phyloP scores from a whole-genome alignment of 2,888 invertebrate genomes.

The Orthonychiurus folsomi region DNA sequence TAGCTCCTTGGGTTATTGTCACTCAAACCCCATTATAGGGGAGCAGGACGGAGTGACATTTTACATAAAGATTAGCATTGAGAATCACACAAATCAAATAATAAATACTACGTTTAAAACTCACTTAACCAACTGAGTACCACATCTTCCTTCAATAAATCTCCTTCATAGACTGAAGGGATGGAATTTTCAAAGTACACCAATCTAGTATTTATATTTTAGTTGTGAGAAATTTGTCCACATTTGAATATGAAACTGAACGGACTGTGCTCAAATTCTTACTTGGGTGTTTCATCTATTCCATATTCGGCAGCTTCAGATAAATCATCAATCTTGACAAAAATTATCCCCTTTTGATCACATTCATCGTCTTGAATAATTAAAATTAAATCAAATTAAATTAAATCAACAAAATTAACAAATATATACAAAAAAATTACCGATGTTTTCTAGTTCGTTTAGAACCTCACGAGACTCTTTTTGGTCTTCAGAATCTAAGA shows the following conservation, averaged over 20 bases:
- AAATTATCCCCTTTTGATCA: constrained; percentile 71
- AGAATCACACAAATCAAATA: too few relatives aligned
- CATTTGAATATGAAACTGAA: background rate
- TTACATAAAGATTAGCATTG: too few relatives aligned
- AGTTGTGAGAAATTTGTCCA: background rate
- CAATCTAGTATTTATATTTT: constrained; percentile 46
- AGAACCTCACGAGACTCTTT: constrained; percentile 69
- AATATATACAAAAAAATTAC: background rate
- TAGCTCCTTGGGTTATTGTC: background rate
- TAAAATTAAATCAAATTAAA: background rate
- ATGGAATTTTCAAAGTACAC: constrained; percentile 86
- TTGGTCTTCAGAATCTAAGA: constrained; percentile 48
- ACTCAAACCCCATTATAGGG: too few relatives aligned
- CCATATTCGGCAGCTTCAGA: constrained; percentile 86
- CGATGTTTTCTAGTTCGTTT: constrained; percentile 83
- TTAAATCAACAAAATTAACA: background rate
- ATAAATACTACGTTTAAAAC: too few relatives aligned
- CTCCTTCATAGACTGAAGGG: constrained; percentile 76
- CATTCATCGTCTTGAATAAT: constrained; percentile 44
- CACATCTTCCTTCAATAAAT: constrained; percentile 78
- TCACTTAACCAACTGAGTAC: constrained; percentile 47
- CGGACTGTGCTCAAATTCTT: too few relatives aligned
- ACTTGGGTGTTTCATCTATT: constrained; percentile 67
- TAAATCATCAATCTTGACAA: constrained; percentile 69
- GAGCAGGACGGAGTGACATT: too few relatives aligned